Base-by-base conservation (phyloP, 2,888 invertebrate genomes). In the Drosophila koepferae region DNA sequence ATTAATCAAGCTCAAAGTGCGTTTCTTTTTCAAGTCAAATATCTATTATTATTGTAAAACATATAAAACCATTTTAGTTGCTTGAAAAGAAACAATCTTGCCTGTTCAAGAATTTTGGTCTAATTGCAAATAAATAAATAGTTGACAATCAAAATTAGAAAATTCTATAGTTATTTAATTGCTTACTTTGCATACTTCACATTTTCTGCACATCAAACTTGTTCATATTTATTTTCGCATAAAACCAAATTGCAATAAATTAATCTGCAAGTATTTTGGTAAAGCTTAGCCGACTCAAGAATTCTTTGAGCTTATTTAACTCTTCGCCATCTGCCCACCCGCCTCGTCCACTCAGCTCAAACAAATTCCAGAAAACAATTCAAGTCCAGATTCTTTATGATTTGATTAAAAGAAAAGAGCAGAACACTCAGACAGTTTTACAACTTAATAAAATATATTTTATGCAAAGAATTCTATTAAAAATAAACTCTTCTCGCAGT, bases 361-460 rank as follows among this genome's bases (percentile, higher is more conserved):
- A 20, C 36, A 8, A n/a, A 12, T n/a, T n/a, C 23, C 44, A n/a
- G 7, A 23, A 23, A 46, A 36, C 56, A 34, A 59, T 59, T 46
- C 46, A 46, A 46, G 36, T n/a, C 23, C 36, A 59, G 58, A 59
- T 36, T 23, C n/a, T 59, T 46, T 59, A 46, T 59, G 44, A 46
- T 58, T 58, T 36, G 44, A 58, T 46, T 36, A 23, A 58, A 34
- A 12, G 43, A 36, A n/a, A 23, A 59, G n/a, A 36, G 31, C 2
- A 34, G 31, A 31, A 12, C 31, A 34, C 34, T 12, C 31, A 10
- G 49, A 49, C 49, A 49, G 49, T 49, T 49, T 49, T 49, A 49
- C n/a, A 43, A 34, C 23, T 28, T 36, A n/a, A 36, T 44, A 36
- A 58, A 59, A 59, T 44, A 59, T 36, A 46, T 38, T 46, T 46